Evolutionary conservation across 2,113 vertebrate genomes (phyloP).

Genomic region (Gavialis gangeticus): DNA sequence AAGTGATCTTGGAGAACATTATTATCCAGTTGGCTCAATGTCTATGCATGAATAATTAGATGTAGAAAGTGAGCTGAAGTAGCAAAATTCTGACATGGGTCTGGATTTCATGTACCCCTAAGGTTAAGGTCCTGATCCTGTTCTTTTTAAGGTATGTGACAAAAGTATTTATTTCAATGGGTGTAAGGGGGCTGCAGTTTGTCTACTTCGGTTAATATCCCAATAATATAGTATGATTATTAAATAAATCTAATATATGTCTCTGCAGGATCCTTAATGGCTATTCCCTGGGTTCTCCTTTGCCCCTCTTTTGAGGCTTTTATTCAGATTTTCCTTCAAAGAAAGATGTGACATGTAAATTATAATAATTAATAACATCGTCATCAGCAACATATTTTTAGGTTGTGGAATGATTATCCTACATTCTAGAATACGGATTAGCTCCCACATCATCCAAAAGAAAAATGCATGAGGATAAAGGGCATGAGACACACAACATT

Average conservation of each 20-base stretch:
- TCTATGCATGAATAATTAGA: background rate
- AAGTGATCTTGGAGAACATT: background rate
- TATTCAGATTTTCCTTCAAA: background rate
- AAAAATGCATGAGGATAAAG: too few relatives aligned
- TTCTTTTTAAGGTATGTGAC: background rate
- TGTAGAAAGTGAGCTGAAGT: background rate
- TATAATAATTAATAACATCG: background rate
- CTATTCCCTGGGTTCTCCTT: background rate
- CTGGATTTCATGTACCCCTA: background rate
- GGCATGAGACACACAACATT: too few relatives aligned
- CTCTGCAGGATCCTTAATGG: background rate
- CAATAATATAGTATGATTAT: background rate
- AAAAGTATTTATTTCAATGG: background rate
- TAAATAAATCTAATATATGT: background rate
- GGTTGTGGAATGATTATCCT: background rate
- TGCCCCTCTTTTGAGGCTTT: background rate
- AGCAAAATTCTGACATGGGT: background rate
- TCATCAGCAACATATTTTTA: background rate
- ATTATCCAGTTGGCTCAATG: background rate
- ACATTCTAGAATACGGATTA: background rate
- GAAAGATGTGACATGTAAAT: background rate
- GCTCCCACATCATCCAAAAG: background rate
- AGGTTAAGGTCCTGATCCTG: background rate
- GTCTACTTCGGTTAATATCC: background rate
- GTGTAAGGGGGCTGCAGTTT: background rate